A percentile compares a stretch with the other conserved stretches of the same genome.
phyloP scores from a whole-genome alignment of 2,888 invertebrate species.

The Clostera curtula region DNA sequence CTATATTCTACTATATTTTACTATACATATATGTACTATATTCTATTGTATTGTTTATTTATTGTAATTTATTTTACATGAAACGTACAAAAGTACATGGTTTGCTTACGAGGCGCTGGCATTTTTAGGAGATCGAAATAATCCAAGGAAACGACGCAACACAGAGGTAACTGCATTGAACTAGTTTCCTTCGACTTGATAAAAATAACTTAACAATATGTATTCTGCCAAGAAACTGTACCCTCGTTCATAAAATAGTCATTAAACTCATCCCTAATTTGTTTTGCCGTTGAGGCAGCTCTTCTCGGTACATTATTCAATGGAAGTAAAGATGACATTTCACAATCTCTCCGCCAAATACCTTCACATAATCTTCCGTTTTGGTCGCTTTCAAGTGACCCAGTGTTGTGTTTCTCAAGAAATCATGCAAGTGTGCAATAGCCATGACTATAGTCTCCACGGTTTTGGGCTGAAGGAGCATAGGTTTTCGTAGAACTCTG shows the following conservation, averaged over 20 bases:
- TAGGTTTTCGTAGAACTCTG: not conserved
- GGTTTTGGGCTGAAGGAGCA: not conserved
- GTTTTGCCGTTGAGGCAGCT: conserved; percentile 9
- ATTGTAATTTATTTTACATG: conserved; percentile 6
- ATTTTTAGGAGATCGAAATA: conserved; percentile 8
- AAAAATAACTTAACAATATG: conserved; percentile 9
- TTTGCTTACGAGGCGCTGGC: conserved; percentile 6
- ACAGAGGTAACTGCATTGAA: conserved; percentile 8
- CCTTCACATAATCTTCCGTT: conserved; percentile 10
- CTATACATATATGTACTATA: conserved; percentile 7
- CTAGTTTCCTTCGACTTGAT: conserved; percentile 9
- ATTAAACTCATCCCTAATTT: conserved; percentile 8
- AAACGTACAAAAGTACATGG: conserved; percentile 8
- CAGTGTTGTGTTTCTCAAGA: conserved; percentile 10
- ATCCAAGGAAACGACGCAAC: conserved; percentile 6
- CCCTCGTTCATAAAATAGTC: conserved; percentile 11
- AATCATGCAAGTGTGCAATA: conserved; percentile 10
- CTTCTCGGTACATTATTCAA: conserved; percentile 11
- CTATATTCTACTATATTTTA: conserved; percentile 7
- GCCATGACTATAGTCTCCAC: conserved; percentile 9
- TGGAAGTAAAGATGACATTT: conserved; percentile 10
- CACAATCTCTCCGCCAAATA: conserved; percentile 10
- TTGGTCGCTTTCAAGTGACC: conserved; percentile 9
- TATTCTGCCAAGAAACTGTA: conserved; percentile 9
- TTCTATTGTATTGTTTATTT: conserved; percentile 7